Base-by-base conservation (phyloP, 2,797 vertebrate species). In the Pseudochaenichthys georgianus region DNA sequence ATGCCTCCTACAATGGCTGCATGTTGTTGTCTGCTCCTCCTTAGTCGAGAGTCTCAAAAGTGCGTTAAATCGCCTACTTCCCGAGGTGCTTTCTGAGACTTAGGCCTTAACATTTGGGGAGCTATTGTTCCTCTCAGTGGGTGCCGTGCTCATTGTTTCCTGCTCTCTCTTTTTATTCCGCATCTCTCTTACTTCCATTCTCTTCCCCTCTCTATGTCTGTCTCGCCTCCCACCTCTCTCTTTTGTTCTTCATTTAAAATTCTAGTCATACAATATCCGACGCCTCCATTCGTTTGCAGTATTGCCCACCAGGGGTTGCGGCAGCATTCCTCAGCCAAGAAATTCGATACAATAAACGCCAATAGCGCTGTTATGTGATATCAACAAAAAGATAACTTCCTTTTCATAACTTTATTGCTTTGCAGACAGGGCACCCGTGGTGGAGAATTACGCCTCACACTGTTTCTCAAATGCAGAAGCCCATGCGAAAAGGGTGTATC, bases 231-330 rank as follows among this genome's bases (percentile, higher is more conserved):
- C 73, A 85, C 84, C 71, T 72, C 75, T 73, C 82, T 47, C 61
- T 76, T 85, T 82, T 81, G 83, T 88, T 91, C 77, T 82, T 90
- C 84, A 88, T 93, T 92, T 91, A 83, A 91, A 87, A 92, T 88
- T 92, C 92, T 69, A 86, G 88, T 90, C 89, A 88, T 88, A 90
- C 88, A 87, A 87, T 86, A 89, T 86, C 87, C 72, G 45, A 87
- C 74, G 82, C 89, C 86, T 87, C 89, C 87, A 70, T 91, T 90
- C 42, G 68, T 89, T 88, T 72, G 83, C 75, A 0, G 66, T 83
- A 90, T 89, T 88, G 88, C 87, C 88, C 91, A 91, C 86, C 84
- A 87, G 90, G 90, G 92, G 86, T 81, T 88, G 84, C 85, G 41
- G 79, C 87, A 77, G 72, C 71, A n/a, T 77, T 87, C 70, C 69